Percentiles rank a stretch among this genome's conserved stretches.
Evolutionary conservation across 2,797 vertebrate genomes (phyloP).

Genomic region (Coregonus suidteri): DNA sequence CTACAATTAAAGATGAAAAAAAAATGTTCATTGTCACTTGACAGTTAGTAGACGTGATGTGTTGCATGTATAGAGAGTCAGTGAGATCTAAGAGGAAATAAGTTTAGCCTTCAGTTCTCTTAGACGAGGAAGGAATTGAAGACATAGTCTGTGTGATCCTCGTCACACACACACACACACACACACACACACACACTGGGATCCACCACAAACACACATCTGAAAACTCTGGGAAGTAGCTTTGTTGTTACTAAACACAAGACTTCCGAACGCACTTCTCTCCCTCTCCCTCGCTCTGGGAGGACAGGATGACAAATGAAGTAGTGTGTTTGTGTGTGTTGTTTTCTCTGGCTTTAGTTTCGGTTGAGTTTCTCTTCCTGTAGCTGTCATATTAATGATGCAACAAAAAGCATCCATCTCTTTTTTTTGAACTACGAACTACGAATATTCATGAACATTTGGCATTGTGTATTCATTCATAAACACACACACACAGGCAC

Average conservation of each 20-base stretch:
- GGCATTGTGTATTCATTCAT: not conserved
- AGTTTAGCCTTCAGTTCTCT: too few species aligned
- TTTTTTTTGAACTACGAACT: not conserved
- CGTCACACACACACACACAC: slow-evolving; percentile 4
- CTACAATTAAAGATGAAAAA: too few species aligned
- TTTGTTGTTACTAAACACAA: slow-evolving; percentile 52
- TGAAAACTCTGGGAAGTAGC: slow-evolving; percentile 42
- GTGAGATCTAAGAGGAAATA: too few species aligned
- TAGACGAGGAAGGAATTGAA: too few species aligned
- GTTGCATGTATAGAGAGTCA: too few species aligned
- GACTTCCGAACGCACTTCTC: slow-evolving; percentile 40
- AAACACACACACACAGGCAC: not conserved
- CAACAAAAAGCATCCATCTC: not conserved
- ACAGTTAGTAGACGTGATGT: too few species aligned
- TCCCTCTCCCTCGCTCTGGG: slow-evolving; percentile 8
- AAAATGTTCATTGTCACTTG: too few species aligned
- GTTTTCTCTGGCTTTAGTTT: not conserved
- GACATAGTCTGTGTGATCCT: too few species aligned
- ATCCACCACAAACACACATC: not conserved
- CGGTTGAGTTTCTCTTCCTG: not conserved
- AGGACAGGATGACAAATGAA: not conserved
- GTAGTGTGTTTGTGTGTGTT: not conserved
- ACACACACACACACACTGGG: not conserved
- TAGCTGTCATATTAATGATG: not conserved
- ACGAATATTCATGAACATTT: not conserved